These are phyloP conservation scores for Elysia crispata DNA, from an alignment of 2,888 invertebrate species.

Conservation along the genomic window DNA sequence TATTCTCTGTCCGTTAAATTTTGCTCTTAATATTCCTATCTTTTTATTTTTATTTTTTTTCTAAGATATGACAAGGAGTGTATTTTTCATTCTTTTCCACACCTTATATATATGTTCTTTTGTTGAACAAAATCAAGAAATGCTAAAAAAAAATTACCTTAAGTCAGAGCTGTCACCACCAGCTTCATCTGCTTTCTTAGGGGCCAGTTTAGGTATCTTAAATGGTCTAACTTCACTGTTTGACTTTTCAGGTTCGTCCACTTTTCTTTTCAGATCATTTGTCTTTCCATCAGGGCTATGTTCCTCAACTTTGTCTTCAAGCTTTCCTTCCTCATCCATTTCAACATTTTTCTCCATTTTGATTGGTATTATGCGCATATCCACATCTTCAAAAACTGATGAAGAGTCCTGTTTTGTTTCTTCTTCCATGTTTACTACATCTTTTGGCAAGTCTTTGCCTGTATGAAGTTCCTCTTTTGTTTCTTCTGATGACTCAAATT, in stretches of 20 bases:
- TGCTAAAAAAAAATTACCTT: constrained; percentile 34
- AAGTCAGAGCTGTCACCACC: constrained; percentile 28
- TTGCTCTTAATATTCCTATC: too few relatives aligned
- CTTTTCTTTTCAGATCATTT: constrained; percentile 14
- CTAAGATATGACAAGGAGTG: too few relatives aligned
- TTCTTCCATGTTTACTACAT: neutral
- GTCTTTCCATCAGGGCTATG: neutral
- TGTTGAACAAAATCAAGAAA: constrained; percentile 18
- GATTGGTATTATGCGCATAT: constrained; percentile 38
- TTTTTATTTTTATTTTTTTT: too few relatives aligned
- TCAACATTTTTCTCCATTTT: neutral
- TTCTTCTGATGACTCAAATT: too few relatives aligned
- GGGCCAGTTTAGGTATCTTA: constrained; percentile 42
- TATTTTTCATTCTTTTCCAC: too few relatives aligned
- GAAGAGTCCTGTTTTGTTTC: neutral
- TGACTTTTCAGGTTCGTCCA: constrained; percentile 24
- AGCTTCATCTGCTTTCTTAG: constrained; percentile 40
- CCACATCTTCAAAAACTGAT: constrained; percentile 33
- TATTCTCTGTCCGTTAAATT: too few relatives aligned
- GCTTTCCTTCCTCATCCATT: neutral
- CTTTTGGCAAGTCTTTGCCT: neutral
- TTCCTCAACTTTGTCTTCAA: neutral
- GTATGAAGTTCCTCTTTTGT: too few relatives aligned
- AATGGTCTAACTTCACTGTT: constrained; percentile 33
- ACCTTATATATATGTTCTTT: too few relatives aligned